These are phyloP conservation scores for Reinhardtius hippoglossoides DNA, from an alignment of 2,113 vertebrate genomes.

Conservation along the genomic window DNA sequence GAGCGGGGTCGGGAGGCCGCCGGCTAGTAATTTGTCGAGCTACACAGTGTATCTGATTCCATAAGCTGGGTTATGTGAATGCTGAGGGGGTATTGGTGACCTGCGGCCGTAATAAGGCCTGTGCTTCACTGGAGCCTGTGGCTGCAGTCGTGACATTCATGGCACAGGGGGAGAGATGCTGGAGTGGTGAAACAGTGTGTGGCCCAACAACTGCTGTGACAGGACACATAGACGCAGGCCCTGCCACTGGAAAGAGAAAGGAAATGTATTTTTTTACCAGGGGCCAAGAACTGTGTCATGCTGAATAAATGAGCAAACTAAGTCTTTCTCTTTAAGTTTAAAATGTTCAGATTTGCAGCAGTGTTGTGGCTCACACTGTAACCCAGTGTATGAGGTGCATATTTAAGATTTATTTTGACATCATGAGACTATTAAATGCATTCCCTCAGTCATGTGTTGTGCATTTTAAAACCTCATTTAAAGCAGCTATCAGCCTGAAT, in stretches of 20 bases:
- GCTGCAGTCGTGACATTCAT: constrained; percentile 63
- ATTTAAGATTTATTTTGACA: not conserved
- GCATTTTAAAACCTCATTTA: not conserved
- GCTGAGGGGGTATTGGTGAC: constrained; percentile 63
- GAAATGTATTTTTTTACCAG: constrained; percentile 22
- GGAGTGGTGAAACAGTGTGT: constrained; percentile 41
- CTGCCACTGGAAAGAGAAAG: constrained; percentile 36
- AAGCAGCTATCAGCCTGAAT: not conserved
- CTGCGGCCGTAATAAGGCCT: constrained; percentile 58
- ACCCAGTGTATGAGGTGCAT: not conserved
- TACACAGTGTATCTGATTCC: constrained; percentile 59
- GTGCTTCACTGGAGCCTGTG: constrained; percentile 42
- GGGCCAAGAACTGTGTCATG: constrained; percentile 18
- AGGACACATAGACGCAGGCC: constrained; percentile 36
- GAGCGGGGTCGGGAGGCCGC: constrained; percentile 42
- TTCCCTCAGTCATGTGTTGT: not conserved
- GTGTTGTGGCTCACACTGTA: not conserved
- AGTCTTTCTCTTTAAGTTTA: not conserved
- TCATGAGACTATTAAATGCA: not conserved
- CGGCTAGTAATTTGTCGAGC: constrained; percentile 64
- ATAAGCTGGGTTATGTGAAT: constrained; percentile 52
- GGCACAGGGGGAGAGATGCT: constrained; percentile 41
- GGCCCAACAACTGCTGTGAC: constrained; percentile 51
- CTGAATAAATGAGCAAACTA: constrained; percentile 37
- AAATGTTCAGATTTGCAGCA: constrained; percentile 9